phyloP scores from a whole-genome alignment of 2,888 invertebrate genomes.

The Caradrina clavipalpis region DNA sequence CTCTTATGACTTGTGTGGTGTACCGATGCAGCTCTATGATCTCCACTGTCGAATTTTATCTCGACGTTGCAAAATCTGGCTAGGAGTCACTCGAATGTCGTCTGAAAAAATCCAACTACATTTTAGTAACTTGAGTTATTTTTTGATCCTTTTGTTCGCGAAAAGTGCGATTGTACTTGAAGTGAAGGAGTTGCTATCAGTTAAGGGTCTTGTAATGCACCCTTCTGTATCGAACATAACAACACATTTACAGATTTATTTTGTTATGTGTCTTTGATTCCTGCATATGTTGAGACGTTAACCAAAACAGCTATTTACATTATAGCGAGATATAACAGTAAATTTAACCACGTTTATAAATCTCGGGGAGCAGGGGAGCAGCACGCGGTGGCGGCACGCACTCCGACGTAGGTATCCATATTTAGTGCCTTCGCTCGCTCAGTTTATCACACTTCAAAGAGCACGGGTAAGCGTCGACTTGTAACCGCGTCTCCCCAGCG shows the following conservation, averaged over 20 bases:
- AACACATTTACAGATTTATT: neutral
- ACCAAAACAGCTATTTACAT: conserved; percentile 60
- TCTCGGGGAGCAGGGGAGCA: conserved; percentile 73
- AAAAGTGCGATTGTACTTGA: neutral
- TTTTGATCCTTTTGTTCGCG: neutral
- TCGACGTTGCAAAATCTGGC: neutral
- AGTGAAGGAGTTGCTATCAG: neutral
- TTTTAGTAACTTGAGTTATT: neutral
- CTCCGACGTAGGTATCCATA: conserved; percentile 79
- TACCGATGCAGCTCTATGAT: neutral
- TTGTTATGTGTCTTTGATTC: conserved; percentile 13
- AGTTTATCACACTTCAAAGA: conserved; percentile 89
- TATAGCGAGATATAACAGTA: conserved; percentile 65
- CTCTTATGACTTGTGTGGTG: conserved; percentile 44
- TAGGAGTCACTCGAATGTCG: neutral
- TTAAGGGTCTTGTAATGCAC: too few species aligned
- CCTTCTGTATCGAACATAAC: neutral
- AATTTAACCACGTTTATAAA: conserved; percentile 77
- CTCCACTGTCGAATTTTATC: neutral
- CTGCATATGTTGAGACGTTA: conserved; percentile 31
- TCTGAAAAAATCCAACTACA: neutral
- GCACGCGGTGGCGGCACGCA: conserved; percentile 75
- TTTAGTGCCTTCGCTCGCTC: conserved; percentile 79
- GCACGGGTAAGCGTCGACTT: conserved; percentile 82
- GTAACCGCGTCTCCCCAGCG: conserved; percentile 83